Evolutionary conservation across 2,888 invertebrate genomes (phyloP).

Genomic region (Agonopterix heracliana): DNA sequence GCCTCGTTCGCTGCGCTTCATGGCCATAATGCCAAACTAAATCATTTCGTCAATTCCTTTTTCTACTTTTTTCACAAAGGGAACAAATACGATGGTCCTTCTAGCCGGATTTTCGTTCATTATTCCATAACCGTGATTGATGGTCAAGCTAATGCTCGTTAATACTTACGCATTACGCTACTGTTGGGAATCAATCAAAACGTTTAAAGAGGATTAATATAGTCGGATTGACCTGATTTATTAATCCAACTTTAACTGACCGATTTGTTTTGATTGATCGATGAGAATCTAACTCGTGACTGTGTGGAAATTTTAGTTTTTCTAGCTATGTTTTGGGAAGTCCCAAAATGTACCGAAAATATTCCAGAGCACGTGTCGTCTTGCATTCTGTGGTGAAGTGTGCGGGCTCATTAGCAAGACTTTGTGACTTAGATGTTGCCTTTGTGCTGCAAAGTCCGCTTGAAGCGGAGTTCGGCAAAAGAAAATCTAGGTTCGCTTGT

Average conservation of each 20-base stretch:
- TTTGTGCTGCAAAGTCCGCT: not conserved
- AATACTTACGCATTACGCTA: conserved; percentile 2
- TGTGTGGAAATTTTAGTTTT: not conserved
- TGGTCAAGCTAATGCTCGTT: conserved; percentile 5
- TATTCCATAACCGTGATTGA: conserved; percentile 1
- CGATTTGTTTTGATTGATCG: conserved; percentile 1
- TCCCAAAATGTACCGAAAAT: conserved; percentile 19
- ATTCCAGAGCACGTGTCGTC: conserved; percentile 29
- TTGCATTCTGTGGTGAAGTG: not conserved
- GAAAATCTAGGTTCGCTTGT: not conserved
- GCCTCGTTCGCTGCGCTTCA: conserved; percentile 3
- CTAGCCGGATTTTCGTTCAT: conserved; percentile 12
- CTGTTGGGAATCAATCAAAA: conserved; percentile 2
- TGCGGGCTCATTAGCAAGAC: conserved; percentile 30
- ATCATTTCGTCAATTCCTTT: not conserved
- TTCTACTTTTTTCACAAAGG: not conserved
- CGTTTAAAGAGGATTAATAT: not conserved
- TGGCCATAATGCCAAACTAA: not conserved
- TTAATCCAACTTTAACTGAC: not conserved
- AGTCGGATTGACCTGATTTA: conserved; percentile 4
- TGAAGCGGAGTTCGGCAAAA: not conserved
- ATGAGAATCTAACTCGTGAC: not conserved
- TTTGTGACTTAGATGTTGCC: conserved; percentile 3
- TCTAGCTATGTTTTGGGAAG: not conserved
- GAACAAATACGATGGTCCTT: conserved; percentile 7